These are phyloP conservation scores for Spodoptera picta DNA, from an alignment of 2,888 invertebrate species.

Conservation along the genomic window DNA sequence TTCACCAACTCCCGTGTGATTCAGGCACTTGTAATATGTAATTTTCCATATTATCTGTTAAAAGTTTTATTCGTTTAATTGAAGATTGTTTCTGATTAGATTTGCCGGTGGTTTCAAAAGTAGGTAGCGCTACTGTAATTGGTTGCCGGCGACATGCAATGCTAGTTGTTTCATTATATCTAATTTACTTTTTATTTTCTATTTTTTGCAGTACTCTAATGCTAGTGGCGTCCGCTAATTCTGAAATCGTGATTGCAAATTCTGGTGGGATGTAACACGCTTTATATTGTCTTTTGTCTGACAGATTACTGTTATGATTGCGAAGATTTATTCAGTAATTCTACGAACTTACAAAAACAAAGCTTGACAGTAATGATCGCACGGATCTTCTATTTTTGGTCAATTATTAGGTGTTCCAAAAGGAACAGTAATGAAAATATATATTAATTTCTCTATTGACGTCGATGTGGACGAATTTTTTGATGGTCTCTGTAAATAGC, in stretches of 20 bases:
- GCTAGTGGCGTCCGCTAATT: constrained; percentile 7
- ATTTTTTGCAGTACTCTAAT: constrained; percentile 9
- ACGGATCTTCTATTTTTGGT: too few relatives aligned
- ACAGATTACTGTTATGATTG: too few relatives aligned
- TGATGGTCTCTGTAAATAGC: too few relatives aligned
- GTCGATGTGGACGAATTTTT: too few relatives aligned
- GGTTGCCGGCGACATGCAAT: constrained; percentile 30
- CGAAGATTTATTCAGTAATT: too few relatives aligned
- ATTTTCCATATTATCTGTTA: constrained; percentile 62
- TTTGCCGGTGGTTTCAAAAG: constrained; percentile 42
- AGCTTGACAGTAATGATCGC: too few relatives aligned
- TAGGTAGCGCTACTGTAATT: constrained; percentile 50
- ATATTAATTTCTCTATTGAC: too few relatives aligned
- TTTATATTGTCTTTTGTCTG: too few relatives aligned
- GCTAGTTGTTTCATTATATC: constrained; percentile 41
- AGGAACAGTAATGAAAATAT: too few relatives aligned
- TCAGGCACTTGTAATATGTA: constrained; percentile 54
- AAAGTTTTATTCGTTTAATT: constrained; percentile 53
- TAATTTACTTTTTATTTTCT: constrained; percentile 38
- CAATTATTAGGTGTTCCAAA: too few relatives aligned
- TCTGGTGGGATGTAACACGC: constrained; percentile 7
- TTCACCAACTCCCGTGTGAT: constrained; percentile 64
- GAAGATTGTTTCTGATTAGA: constrained; percentile 52
- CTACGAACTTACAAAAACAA: too few relatives aligned
- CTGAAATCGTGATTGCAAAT: constrained; percentile 23